Evolutionary conservation across 2,888 invertebrate genomes (phyloP).

Genomic region (Agrochola litura): DNA sequence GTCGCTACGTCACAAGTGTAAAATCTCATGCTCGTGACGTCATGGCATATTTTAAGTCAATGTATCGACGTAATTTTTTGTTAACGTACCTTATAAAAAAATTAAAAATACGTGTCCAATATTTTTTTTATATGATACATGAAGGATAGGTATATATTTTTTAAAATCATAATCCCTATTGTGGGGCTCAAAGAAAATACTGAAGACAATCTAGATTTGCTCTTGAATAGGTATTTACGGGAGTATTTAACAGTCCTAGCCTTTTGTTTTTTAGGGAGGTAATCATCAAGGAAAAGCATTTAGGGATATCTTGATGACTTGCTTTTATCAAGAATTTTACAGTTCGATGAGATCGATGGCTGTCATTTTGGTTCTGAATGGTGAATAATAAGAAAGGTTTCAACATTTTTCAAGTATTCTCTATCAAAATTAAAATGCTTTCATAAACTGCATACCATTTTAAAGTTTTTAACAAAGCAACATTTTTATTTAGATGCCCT

Average conservation of each 20-base stretch:
- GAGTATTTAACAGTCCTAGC: neutral
- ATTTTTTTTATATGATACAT: too few relatives aligned
- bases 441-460: neutral
- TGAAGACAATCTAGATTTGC: neutral
- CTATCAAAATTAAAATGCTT: neutral
- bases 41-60: too few relatives aligned
- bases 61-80: too few relatives aligned
- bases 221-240: neutral
- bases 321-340: neutral
- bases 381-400: neutral
- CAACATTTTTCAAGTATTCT: neutral
- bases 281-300: neutral
- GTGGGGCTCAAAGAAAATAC: slow-evolving; percentile 26
- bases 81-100: too few relatives aligned
- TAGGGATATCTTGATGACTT: neutral
- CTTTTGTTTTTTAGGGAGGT: neutral
- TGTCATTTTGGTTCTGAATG: neutral
- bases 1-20: too few relatives aligned
- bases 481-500: neutral
- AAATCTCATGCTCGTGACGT: too few relatives aligned
- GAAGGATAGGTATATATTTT: too few relatives aligned
- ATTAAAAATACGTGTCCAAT: too few relatives aligned
- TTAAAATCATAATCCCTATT: neutral
- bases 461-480: neutral
- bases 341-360: neutral